Base-by-base conservation (phyloP, 2,113 vertebrate species). In the Cryptotis parvus region DNA sequence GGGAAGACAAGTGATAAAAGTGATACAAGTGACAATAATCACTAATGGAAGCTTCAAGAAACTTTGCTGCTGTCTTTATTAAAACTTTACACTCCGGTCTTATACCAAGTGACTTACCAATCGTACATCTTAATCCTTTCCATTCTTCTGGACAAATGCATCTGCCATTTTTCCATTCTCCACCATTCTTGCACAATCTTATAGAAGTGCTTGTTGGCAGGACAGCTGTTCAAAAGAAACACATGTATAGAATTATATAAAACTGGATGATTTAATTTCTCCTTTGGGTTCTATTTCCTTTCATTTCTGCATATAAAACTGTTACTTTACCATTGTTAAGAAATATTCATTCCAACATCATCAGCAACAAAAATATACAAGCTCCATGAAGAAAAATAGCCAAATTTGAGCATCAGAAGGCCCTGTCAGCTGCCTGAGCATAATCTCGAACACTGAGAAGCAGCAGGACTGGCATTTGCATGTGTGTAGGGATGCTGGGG, bases 91-190 rank as follows among this genome's bases (percentile, higher is more conserved):
- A 45, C 9, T 22, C 24, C 26, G 58, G 24, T 76, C 41, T 43
- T 68, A 86, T 61, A 39, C 6, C 18, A 70, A 89, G 61, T 33
- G 84, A 94, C 95, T 93, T 93, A 97, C 96, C 45, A 76, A 31
- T 93, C 4, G 95, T 95, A 63, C 96, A 97, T 33, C 95, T 92
- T 49, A 65, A 15, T 33, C 97, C 97, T 90, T 66, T 89, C 93
- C 96, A 97, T 14, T 97, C 89, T 6, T 96, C 96, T 87, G 96
- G 39, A 84, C 97, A 98, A 24, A 55, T 0, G 0, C 97, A 97
- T 84, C 20, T 55, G 77, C 91, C 66, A 9, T 97, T 91, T 68
- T 0, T 0, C 91, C 94, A 97, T 66, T 87, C 9, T 33, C 96
- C 97, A 43, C 89, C 89, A 3, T 95, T 97, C 83, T 76, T 52